Conservation (phyloP, 2,888 invertebrate species). For the Ennomos quercinarius region DNA sequence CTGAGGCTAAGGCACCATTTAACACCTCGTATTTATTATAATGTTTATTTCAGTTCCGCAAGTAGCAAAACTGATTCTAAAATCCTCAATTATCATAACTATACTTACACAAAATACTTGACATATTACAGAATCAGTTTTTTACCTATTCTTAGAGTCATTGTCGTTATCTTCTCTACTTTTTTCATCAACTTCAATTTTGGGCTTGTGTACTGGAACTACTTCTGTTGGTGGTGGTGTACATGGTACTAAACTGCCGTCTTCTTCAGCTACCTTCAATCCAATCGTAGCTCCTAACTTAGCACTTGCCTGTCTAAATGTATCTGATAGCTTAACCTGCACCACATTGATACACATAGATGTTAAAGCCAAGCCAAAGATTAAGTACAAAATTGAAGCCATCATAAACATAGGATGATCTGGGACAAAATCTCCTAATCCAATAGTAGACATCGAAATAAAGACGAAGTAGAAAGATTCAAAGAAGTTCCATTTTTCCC, state of each 20-base stretch:
- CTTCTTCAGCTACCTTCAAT: slow-evolving; percentile 89
- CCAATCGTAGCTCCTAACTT: slow-evolving; percentile 95
- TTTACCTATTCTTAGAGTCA: slow-evolving; percentile 66
- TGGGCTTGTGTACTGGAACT: slow-evolving; percentile 73
- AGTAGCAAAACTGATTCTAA: background rate
- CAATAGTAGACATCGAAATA: slow-evolving; percentile 98
- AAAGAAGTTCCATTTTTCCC: slow-evolving; percentile 96
- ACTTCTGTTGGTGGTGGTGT: slow-evolving; percentile 75
- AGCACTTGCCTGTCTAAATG: slow-evolving; percentile 93
- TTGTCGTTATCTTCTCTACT: slow-evolving; percentile 57
- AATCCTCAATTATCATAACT: background rate
- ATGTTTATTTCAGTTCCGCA: no score
- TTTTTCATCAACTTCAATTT: slow-evolving; percentile 55
- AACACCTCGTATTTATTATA: no score
- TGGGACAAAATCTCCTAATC: slow-evolving; percentile 97
- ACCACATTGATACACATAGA: slow-evolving; percentile 99
- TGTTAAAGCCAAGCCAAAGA: slow-evolving; percentile 97
- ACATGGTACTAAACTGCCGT: slow-evolving; percentile 80
- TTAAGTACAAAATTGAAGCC: slow-evolving; percentile 95
- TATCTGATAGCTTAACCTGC: slow-evolving; percentile 92
- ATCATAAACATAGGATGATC: slow-evolving; percentile 95
- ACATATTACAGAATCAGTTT: slow-evolving; percentile 12
- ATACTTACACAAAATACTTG: background rate
- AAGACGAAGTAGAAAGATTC: slow-evolving; percentile 98
- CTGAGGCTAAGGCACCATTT: no score